A percentile compares a stretch with the other conserved stretches of the same genome.
Evolutionary conservation across 2,888 invertebrate genomes (phyloP).

Genomic region (Polia nebulosa): DNA sequence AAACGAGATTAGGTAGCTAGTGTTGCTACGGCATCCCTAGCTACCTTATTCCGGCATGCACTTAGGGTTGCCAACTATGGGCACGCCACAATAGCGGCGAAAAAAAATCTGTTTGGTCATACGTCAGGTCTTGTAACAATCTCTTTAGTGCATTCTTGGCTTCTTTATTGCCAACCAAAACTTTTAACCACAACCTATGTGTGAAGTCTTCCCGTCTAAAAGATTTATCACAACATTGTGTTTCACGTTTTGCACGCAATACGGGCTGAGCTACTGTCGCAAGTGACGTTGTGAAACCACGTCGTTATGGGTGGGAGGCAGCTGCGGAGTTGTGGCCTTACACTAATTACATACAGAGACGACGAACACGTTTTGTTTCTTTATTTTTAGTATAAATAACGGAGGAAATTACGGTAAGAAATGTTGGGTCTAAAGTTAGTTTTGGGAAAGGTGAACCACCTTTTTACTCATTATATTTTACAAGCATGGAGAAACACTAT

Average conservation of each 20-base stretch:
- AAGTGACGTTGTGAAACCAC: constrained; percentile 39
- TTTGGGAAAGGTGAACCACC: constrained; percentile 4
- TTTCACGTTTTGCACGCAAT: constrained; percentile 22
- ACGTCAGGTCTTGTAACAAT: too few species aligned
- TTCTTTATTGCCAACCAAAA: too few species aligned
- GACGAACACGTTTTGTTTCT: constrained; percentile 34
- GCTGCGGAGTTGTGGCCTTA: constrained; percentile 35
- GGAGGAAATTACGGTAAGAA: constrained; percentile 20
- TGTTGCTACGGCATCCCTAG: background rate
- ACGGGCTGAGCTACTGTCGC: constrained; percentile 10
- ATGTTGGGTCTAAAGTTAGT: constrained; percentile 6
- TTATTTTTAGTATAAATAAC: constrained; percentile 30
- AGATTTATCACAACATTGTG: constrained; percentile 15
- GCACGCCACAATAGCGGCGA: too few species aligned
- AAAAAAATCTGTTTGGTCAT: too few species aligned
- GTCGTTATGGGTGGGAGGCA: constrained; percentile 23
- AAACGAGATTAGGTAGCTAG: too few species aligned
- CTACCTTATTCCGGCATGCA: background rate
- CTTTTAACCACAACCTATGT: constrained; percentile 3
- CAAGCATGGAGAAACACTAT: background rate
- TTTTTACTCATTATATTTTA: constrained; percentile 18
- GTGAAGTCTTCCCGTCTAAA: constrained; percentile 4
- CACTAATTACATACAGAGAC: constrained; percentile 42
- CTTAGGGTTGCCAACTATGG: constrained; percentile 3
- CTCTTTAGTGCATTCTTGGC: too few species aligned